These are phyloP conservation scores for Seladonia tumulorum DNA, from an alignment of 2,888 invertebrate genomes.

Conservation along the genomic window DNA sequence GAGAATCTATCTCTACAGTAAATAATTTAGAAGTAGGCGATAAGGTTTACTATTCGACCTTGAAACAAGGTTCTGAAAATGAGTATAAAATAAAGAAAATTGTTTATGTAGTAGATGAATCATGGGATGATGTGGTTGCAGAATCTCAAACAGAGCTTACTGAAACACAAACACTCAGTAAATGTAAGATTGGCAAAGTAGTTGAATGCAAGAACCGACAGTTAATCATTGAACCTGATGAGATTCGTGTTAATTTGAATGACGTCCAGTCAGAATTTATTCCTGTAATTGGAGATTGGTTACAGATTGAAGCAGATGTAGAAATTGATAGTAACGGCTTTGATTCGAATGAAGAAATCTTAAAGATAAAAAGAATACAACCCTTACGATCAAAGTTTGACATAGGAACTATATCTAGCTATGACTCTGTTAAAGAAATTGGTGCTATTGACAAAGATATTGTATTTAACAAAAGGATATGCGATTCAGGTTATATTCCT, in stretches of 20 bases:
- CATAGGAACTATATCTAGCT: constrained; percentile 85
- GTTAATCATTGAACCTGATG: constrained; percentile 85
- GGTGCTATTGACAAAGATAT: constrained; percentile 87
- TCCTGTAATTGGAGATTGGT: constrained; percentile 89
- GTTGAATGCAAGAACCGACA: constrained; percentile 81
- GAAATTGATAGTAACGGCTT: constrained; percentile 87
- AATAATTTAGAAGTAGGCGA: constrained; percentile 85
- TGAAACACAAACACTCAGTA: constrained; percentile 63
- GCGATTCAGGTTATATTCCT: constrained; percentile 86
- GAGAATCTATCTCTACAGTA: constrained; percentile 77
- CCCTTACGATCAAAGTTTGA: constrained; percentile 87
- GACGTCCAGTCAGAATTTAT: constrained; percentile 87
- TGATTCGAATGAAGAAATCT: constrained; percentile 86
- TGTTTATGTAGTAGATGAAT: constrained; percentile 82
- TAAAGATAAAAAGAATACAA: constrained; percentile 87
- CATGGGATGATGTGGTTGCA: constrained; percentile 56
- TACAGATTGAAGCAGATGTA: constrained; percentile 87
- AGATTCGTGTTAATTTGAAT: constrained; percentile 88
- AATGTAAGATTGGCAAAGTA: constrained; percentile 84
- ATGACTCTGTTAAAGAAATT: constrained; percentile 77
- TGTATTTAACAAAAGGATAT: constrained; percentile 86
- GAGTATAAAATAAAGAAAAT: constrained; percentile 86
- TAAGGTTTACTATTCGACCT: constrained; percentile 86
- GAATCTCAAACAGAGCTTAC: background rate
- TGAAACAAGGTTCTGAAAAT: constrained; percentile 83